A percentile compares a stretch with the other conserved stretches of the same genome.
Conservation (phyloP, 2,113 vertebrate genomes). For the Nesogale talazaci region DNA sequence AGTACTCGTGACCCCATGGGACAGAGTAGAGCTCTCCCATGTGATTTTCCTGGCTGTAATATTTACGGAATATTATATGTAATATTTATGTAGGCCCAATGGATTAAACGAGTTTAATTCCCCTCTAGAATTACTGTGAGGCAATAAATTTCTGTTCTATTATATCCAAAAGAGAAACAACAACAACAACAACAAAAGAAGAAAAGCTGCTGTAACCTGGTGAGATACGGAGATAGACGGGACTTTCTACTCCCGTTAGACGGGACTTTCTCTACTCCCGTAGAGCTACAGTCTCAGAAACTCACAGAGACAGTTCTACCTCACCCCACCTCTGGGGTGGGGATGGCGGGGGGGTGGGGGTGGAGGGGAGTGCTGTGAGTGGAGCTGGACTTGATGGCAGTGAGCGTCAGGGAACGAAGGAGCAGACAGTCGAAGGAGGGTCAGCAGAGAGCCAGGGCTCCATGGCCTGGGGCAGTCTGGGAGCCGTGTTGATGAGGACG, state of each 20-base stretch:
- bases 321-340: too few relatives aligned
- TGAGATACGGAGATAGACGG: not conserved
- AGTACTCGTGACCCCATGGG: not conserved
- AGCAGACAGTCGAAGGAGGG: not conserved
- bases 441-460: not conserved
- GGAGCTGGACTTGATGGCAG: too few relatives aligned
- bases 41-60: not conserved
- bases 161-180: too few relatives aligned
- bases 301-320: too few relatives aligned
- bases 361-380: too few relatives aligned
- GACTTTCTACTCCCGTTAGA: too few relatives aligned
- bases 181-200: not conserved
- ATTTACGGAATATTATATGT: not conserved
- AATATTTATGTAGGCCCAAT: rapidly evolving
- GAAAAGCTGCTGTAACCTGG: not conserved
- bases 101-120: not conserved
- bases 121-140: not conserved
- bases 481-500: not conserved
- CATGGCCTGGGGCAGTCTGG: not conserved
- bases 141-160: not conserved
- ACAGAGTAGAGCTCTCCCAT: not conserved
- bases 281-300: too few relatives aligned
- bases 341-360: too few relatives aligned
- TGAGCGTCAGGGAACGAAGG: not conserved
- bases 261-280: too few relatives aligned